Percentiles rank a stretch among this genome's conserved stretches.
Conservation (phyloP, 2,113 vertebrate genomes). For the Nothocercus julius region DNA sequence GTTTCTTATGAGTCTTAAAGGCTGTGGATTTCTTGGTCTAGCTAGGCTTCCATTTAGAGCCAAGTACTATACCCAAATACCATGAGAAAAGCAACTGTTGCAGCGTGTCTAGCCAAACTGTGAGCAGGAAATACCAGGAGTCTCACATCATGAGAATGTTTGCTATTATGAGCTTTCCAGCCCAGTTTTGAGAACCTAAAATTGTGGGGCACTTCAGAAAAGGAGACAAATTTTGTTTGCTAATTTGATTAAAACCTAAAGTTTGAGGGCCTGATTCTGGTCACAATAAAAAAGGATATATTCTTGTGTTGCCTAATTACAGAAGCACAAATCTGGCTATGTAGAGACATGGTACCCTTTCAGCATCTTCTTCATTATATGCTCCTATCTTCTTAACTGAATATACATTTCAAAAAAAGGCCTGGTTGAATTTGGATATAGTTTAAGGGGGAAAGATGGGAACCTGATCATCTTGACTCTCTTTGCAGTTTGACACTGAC, state of each 20-base stretch:
- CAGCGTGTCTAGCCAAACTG: constrained; percentile 38
- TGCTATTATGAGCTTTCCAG: constrained; percentile 25
- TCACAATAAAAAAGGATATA: neutral
- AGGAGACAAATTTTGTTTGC: neutral
- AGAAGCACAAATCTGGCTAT: neutral
- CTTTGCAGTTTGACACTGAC: neutral
- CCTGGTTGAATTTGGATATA: fast-evolving
- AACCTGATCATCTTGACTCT: neutral
- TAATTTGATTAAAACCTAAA: neutral
- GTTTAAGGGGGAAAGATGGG: fast-evolving
- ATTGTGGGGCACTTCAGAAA: constrained; percentile 10
- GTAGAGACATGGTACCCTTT: neutral
- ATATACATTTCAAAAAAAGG: neutral
- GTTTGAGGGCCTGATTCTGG: neutral
- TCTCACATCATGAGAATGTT: constrained; percentile 73
- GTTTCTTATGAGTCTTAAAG: neutral
- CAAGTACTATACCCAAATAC: neutral
- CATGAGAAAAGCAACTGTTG: constrained; percentile 47
- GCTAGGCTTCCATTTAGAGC: neutral
- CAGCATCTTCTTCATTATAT: neutral
- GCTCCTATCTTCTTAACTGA: neutral
- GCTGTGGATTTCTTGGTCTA: neutral
- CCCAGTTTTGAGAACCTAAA: constrained; percentile 26
- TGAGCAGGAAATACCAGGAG: constrained; percentile 75
- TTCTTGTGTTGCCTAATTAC: neutral